Conservation (phyloP, 2,113 vertebrate species). For the Tupaia tana region DNA sequence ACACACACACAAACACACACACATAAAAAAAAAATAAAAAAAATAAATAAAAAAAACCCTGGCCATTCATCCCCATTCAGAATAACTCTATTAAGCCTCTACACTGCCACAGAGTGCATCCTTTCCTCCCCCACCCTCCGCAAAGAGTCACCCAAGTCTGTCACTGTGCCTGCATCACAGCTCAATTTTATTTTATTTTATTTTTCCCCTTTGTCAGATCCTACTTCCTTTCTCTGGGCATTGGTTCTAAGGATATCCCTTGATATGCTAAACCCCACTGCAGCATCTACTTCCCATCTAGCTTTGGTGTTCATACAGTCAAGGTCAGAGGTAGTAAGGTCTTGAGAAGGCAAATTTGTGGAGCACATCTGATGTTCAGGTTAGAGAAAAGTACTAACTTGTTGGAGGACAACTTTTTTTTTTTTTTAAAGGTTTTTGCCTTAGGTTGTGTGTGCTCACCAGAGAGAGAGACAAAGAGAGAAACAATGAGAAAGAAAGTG, state of each 20-base stretch:
- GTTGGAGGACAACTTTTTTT: not conserved
- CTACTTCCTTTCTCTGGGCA: not conserved
- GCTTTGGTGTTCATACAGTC: not conserved
- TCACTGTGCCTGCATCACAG: not conserved
- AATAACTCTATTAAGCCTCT: not conserved
- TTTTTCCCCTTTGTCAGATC: not conserved
- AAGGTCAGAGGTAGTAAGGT: not conserved
- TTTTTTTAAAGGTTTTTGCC: too few relatives aligned
- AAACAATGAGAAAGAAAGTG: too few relatives aligned
- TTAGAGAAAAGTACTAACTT: not conserved
- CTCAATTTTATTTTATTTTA: not conserved
- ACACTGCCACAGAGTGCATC: not conserved
- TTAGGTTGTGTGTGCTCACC: too few relatives aligned
- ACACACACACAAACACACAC: too few relatives aligned
- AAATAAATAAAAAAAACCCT: too few relatives aligned
- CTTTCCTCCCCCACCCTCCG: too few relatives aligned
- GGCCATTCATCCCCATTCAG: not conserved
- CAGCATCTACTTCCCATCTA: not conserved
- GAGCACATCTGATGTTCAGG: not conserved
- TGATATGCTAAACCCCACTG: not conserved
- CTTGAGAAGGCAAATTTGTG: not conserved
- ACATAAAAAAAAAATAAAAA: too few relatives aligned
- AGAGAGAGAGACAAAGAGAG: too few relatives aligned
- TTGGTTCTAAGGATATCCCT: not conserved
- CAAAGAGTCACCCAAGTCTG: not conserved